Percentiles rank a stretch among this genome's conserved stretches.
phyloP scores from a whole-genome alignment of 2,113 vertebrate genomes.

The Carassius auratus region DNA sequence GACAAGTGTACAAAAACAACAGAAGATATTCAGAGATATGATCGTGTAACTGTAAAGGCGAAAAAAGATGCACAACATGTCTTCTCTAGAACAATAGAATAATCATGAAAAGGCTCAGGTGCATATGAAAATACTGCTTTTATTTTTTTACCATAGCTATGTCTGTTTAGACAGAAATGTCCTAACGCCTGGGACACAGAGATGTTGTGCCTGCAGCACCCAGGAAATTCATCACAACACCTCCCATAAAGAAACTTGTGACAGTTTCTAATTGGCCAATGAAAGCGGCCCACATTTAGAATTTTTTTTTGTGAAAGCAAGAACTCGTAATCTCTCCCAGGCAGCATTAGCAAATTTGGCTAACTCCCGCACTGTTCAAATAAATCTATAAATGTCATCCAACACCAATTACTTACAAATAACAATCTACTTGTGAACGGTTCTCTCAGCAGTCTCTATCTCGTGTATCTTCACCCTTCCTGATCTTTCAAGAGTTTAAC shows the following conservation, averaged over 20 bases:
- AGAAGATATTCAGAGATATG: not conserved
- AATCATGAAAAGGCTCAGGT: not conserved
- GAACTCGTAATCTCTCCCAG: slow-evolving; percentile 45
- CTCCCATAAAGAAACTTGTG: not conserved
- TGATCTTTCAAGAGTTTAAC: not conserved
- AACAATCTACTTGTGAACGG: slow-evolving; percentile 42
- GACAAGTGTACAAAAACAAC: slow-evolving; percentile 18
- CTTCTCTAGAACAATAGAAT: slow-evolving; percentile 22
- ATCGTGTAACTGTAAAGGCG: not conserved
- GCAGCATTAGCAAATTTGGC: slow-evolving; percentile 55
- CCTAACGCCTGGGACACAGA: not conserved
- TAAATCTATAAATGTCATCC: slow-evolving; percentile 60
- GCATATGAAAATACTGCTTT: slow-evolving; percentile 24
- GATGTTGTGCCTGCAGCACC: not conserved
- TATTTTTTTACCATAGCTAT: slow-evolving; percentile 1
- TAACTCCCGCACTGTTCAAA: slow-evolving; percentile 53
- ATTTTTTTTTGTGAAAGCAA: slow-evolving; percentile 5
- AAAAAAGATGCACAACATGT: not conserved
- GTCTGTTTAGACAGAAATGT: not conserved
- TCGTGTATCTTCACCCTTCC: not conserved
- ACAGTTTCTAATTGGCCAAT: slow-evolving; percentile 30
- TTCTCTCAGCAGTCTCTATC: not conserved
- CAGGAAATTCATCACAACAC: not conserved
- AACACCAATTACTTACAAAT: slow-evolving; percentile 64
- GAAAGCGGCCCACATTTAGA: not conserved